These are phyloP conservation scores for Champsocephalus gunnari DNA, from an alignment of 2,797 vertebrate species.

Conservation along the genomic window DNA sequence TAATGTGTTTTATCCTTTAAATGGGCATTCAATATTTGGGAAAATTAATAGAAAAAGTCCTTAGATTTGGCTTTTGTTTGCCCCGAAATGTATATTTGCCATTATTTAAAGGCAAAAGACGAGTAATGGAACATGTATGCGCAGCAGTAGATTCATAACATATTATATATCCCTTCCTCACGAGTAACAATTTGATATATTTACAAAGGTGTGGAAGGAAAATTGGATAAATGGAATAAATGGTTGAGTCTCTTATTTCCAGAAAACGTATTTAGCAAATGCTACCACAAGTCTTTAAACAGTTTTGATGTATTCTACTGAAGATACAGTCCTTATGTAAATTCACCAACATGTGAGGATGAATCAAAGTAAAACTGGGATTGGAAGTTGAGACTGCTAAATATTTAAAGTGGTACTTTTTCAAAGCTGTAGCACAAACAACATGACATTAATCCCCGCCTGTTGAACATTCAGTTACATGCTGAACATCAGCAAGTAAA, in stretches of 20 bases:
- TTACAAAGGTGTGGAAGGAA: too few species aligned
- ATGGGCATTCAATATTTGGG: too few species aligned
- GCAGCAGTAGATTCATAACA: too few species aligned
- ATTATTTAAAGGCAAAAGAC: not conserved
- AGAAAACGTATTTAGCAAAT: not conserved
- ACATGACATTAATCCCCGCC: not conserved
- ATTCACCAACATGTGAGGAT: not conserved
- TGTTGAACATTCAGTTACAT: not conserved
- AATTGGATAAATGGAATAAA: not conserved
- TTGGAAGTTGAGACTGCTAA: not conserved
- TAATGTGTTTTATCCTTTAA: too few species aligned
- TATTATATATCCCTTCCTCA: too few species aligned
- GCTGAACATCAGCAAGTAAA: too few species aligned
- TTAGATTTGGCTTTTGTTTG: not conserved
- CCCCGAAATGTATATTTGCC: not conserved
- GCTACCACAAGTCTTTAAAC: not conserved
- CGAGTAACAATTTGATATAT: too few species aligned
- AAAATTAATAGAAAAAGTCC: not conserved
- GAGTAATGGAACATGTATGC: not conserved
- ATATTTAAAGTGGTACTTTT: not conserved
- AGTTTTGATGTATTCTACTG: not conserved
- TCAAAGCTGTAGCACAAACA: slow-evolving; percentile 1
- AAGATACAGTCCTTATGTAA: not conserved
- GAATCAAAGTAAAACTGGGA: not conserved
- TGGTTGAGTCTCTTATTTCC: not conserved